A percentile compares a stretch with the other conserved stretches of the same genome.
These are phyloP conservation scores for Sympetrum striolatum DNA, from an alignment of 2,888 invertebrate genomes.

Conservation along the genomic window DNA sequence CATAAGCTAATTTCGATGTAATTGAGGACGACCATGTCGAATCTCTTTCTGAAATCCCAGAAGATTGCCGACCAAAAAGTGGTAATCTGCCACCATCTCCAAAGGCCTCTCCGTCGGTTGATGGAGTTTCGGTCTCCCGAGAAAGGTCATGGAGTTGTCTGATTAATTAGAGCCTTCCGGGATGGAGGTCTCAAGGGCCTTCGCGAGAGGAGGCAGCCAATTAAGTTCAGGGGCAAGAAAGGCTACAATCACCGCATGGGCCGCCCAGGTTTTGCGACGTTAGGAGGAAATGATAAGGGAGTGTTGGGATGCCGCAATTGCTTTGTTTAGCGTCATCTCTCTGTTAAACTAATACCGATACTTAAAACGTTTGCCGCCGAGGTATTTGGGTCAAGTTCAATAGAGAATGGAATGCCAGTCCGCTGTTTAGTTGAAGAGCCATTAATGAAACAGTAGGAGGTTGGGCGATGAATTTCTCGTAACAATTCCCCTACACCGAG, in stretches of 20 bases:
- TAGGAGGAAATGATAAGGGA: not conserved
- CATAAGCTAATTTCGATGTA: not conserved
- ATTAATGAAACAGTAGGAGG: too few species aligned
- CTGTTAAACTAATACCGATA: not conserved
- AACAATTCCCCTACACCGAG: too few species aligned
- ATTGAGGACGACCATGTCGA: not conserved
- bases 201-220: not conserved
- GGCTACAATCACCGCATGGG: not conserved
- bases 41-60: not conserved
- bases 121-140: not conserved
- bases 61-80: not conserved
- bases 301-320: not conserved
- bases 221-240: not conserved
- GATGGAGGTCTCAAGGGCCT: not conserved
- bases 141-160: not conserved
- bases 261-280: not conserved
- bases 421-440: not conserved
- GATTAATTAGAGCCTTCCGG: not conserved
- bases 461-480: too few species aligned
- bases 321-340: not conserved
- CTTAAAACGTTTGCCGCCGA: not conserved
- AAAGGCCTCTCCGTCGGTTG: not conserved
- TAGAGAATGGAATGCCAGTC: not conserved
- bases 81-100: not conserved
- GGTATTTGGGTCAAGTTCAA: not conserved